Evolutionary conservation across 1,140 invertebrate species (phyloP).

Genomic region (Zaprionus tsacasi): DNA sequence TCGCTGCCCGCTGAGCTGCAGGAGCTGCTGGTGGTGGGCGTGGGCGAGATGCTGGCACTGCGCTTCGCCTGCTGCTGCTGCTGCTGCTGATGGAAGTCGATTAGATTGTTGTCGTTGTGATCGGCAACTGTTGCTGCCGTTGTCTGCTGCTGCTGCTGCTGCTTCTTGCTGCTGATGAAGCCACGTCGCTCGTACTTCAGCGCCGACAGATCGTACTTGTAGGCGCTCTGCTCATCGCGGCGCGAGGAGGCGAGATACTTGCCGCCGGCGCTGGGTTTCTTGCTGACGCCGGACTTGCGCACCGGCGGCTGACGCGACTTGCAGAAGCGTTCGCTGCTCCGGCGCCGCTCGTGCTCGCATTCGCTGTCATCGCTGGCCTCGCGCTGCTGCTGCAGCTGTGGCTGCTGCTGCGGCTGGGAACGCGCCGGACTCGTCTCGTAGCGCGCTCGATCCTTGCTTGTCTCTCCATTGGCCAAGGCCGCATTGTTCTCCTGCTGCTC

Average conservation of each 20-base stretch:
- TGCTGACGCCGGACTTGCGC: conserved; percentile 73
- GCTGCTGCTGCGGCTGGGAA: conserved; percentile 48
- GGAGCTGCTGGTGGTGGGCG: conserved; percentile 68
- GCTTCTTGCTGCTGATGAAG: conserved; percentile 80
- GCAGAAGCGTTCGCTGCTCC: conserved; percentile 82
- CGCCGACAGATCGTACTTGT: conserved; percentile 80
- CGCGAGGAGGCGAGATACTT: conserved; percentile 72
- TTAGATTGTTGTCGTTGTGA: conserved; percentile 83
- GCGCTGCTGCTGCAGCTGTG: conserved; percentile 53
- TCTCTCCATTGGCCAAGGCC: conserved; percentile 55
- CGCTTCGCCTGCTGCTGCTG: conserved; percentile 53
- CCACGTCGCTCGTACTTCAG: conserved; percentile 80
- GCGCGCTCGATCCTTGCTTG: conserved; percentile 67
- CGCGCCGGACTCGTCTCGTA: conserved; percentile 78
- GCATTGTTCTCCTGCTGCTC: conserved; percentile 71
- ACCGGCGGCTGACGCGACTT: conserved; percentile 80
- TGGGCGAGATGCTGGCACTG: conserved; percentile 60
- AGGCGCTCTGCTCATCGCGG: conserved; percentile 74
- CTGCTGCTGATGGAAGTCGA: conserved; percentile 74
- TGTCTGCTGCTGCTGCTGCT: conserved; percentile 54
- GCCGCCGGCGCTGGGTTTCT: conserved; percentile 61
- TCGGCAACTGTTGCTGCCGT: conserved; percentile 49
- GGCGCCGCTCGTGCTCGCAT: conserved; percentile 84
- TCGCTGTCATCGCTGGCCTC: conserved; percentile 84
- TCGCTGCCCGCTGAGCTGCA: conserved; percentile 75